Base-by-base conservation (phyloP, 1,140 invertebrate species). In the Atta cephalotes region DNA sequence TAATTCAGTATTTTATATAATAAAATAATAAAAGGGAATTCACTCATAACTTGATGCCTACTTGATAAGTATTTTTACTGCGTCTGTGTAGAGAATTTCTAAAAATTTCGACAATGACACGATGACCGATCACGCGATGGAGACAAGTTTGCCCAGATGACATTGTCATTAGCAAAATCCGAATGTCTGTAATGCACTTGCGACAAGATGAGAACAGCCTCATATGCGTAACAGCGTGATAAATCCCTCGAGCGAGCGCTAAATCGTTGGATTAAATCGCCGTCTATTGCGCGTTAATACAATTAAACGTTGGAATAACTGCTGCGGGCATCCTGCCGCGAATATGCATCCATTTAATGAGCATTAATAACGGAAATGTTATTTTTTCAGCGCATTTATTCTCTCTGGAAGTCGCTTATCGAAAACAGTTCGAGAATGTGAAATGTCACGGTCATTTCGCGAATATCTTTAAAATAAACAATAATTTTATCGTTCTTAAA, bases 261-360 rank as follows among this genome's bases (percentile, higher is more conserved):
- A 81, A 58, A 81, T 81, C 66, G 66, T 49, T 35, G n/a, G 14
- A 18, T 81, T 81, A 81, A 81, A 81, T 81, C 21, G 21, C 63
- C 51, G 49, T 81, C 66, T 70, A 70, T 70, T 14, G 66, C 28
- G 28, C 45, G 28, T 18, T 81, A 81, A 81, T 81, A 45, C 68
- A 72, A 81, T 81, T 71, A 72, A 79, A 79, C 60, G 58, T 39
- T 45, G 51, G 45, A 81, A 72, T 60, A 81, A 81, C 16, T 71
- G 14, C 14, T 56, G n/a, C 51, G 31, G 58, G 31, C n/a, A 39
- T 39, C 68, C 14, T 16, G 78, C 31, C 31, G 49, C 16, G 51
- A 45, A 9, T 28, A 45, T n/a, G 25, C 25, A 25, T n/a, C 25
- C 1, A 18, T 3, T 28, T 81, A 45, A 39, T 45, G 51, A 81